Base-by-base conservation (phyloP, 2,888 invertebrate genomes). In the Lutraria lutraria region DNA sequence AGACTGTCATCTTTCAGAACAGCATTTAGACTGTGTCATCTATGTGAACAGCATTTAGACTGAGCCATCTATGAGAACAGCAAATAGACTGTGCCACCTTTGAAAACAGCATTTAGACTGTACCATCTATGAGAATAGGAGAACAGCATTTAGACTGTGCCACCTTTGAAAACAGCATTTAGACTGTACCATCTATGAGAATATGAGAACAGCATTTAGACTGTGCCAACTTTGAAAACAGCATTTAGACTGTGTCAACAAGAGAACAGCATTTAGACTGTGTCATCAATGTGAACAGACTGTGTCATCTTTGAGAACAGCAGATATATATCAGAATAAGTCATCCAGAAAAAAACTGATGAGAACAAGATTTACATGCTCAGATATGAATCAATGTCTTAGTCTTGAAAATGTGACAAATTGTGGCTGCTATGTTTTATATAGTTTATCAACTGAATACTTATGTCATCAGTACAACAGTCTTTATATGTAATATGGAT, bases 151-250 rank as follows among this genome's bases (percentile, higher is more conserved):
- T 60, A 60, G 60, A 19, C 60, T 3, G 12, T 60, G 60, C 19
- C 60, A 60, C 21, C 21, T 60, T 4, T 60, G 16, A 19, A 21
- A 60, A 16, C 21, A 21, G 19, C 60, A 60, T 6, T 60, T 16
- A 60, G 60, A 21, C 60, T 3, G 15, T 16, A 21, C 19, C 60
- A 60, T 60, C 19, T 60, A 3, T 60, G 60, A 21, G 19, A n/a
- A 63, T 63, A 25, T 63, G n/a, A n/a, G n/a, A n/a, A 63, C n/a
- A n/a, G n/a, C n/a, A n/a, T 63, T 63, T 63, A 63, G 63, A n/a
- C 63, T 10, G 10, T 63, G 63, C n/a, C 21, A 63, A n/a, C n/a
- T 63, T 3, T 21, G 21, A 3, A 21, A 63, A 63, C 2, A 8
- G n/a, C n/a, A n/a, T 63, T 63, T 63, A 63, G 63, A 8, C 63